Evolutionary conservation across 92 coral and sea anemone species (phyloP), one percentile per base, ranked within the genome.

Genomic region (Virgularia gustaviana): DNA sequence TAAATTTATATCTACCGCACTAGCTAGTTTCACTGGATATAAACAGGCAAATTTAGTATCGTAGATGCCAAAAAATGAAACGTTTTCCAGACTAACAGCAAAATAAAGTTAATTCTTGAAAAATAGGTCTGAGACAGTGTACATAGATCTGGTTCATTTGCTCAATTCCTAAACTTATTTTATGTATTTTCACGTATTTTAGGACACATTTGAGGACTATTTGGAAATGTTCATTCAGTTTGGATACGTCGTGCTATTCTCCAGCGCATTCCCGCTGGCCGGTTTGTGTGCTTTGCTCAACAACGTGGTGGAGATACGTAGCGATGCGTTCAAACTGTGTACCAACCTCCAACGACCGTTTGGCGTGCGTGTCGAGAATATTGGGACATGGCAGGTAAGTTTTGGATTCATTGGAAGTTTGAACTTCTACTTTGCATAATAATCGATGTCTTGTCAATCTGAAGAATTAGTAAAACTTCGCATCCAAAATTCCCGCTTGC

Each of bases 171-270:
- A 11, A 29, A 20, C 25, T 29, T 55, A 11, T 13, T 11, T 55
- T 55, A 10, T 11, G 9, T 0, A 22, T 2, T 7, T 30, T 70
- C 4, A 23, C 11, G 11, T n/a, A n/a, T 44, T 56, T 1, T 36
- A 94, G 99, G 99, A 94, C 54, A 94, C 99, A 8, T 94, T 94
- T 75, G 99, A 94, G 55, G 99, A 94, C 71, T 94, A 94, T 45
- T 85, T 94, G 63, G 99, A 94, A 81, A 94, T 94, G 96, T 94
- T 94, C 83, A 90, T 94, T 62, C 99, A 94, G 90, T 94, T 94
- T 68, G 99, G 99, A 19, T 94, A 89, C 63, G 99, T 94, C 10
- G 99, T 94, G 2, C 83, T 94, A 74, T 94, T 94, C 83, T 94
- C 99, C 7, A 87, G 94, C 36, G 99, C 99, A 35, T 94, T 94